Evolutionary conservation across 2,888 invertebrate species (phyloP).

Genomic region (Aradus depressus): DNA sequence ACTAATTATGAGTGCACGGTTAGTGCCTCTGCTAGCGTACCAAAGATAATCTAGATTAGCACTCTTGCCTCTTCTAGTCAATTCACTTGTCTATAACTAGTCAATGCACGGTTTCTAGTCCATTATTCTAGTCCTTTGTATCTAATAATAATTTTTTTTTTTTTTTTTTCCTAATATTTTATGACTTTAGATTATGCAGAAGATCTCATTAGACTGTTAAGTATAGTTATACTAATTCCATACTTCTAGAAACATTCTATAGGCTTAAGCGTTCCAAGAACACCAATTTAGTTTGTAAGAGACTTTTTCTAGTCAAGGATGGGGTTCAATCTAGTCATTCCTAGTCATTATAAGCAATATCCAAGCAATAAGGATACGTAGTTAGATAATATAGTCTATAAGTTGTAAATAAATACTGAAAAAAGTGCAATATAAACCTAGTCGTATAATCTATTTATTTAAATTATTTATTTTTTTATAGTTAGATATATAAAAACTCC

Average conservation of each 20-base stretch:
- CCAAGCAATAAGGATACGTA: constrained; percentile 4
- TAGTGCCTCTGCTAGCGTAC: constrained; percentile 25
- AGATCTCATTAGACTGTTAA: constrained; percentile 19
- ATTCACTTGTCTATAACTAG: neutral
- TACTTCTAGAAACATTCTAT: constrained; percentile 19
- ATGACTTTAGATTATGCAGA: neutral
- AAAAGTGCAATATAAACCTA: constrained; percentile 24
- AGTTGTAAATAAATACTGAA: constrained; percentile 9
- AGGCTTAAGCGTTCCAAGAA: constrained; percentile 10
- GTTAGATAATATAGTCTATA: neutral
- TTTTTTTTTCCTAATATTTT: neutral
- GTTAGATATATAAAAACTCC: constrained; percentile 10
- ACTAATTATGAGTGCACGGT: constrained; percentile 11
- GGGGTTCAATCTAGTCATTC: constrained; percentile 23
- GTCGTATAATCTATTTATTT: constrained; percentile 16
- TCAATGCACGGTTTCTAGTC: constrained; percentile 1
- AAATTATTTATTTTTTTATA: constrained; percentile 14
- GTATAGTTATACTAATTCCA: constrained; percentile 7
- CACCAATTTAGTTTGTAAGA: constrained; percentile 15
- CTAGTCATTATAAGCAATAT: constrained; percentile 11
- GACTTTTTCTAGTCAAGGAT: constrained; percentile 19
- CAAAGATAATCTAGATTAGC: constrained; percentile 21
- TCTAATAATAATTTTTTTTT: neutral
- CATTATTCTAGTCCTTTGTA: constrained; percentile 4
- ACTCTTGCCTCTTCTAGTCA: constrained; percentile 8